Percentiles rank a stretch among this genome's conserved stretches.
Evolutionary conservation across 2,113 vertebrate species (phyloP).

Genomic region (Cephalopholis sonnerati): DNA sequence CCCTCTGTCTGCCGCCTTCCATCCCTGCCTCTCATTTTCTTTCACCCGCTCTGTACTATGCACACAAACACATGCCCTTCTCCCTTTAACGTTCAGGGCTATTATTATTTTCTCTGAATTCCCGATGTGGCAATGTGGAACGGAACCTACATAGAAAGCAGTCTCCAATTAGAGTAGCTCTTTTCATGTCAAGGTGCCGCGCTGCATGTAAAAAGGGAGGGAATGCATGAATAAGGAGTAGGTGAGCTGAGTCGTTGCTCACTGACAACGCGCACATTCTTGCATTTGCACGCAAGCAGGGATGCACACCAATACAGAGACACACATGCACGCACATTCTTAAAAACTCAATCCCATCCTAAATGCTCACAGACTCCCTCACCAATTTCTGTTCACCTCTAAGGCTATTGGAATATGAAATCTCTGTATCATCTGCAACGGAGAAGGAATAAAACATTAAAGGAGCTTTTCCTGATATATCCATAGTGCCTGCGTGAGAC

Average conservation of each 20-base stretch:
- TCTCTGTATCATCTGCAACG: conserved; percentile 48
- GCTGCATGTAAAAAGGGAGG: conserved; percentile 63
- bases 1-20: conserved; percentile 18
- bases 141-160: conserved; percentile 75
- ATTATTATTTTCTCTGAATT: conserved; percentile 67
- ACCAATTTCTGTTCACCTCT: conserved; percentile 57
- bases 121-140: conserved; percentile 58
- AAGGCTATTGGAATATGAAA: conserved; percentile 61
- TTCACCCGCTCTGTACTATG: not conserved
- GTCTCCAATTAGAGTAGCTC: conserved; percentile 75
- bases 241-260: conserved; percentile 20
- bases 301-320: not conserved
- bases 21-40: conserved; percentile 27
- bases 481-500: conserved; percentile 15
- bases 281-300: conserved; percentile 28
- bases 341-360: conserved; percentile 9
- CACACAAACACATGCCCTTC: conserved; percentile 33
- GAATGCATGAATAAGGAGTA: conserved; percentile 68
- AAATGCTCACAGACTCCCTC: conserved; percentile 33
- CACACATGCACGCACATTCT: conserved; percentile 18
- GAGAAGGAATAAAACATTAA: conserved; percentile 55
- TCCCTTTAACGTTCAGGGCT: conserved; percentile 33
- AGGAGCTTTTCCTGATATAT: conserved; percentile 38
- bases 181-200: conserved; percentile 61
- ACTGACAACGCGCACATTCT: conserved; percentile 40